Conservation (phyloP, 2,888 invertebrate species). For the Nemotelus nigrinus region DNA sequence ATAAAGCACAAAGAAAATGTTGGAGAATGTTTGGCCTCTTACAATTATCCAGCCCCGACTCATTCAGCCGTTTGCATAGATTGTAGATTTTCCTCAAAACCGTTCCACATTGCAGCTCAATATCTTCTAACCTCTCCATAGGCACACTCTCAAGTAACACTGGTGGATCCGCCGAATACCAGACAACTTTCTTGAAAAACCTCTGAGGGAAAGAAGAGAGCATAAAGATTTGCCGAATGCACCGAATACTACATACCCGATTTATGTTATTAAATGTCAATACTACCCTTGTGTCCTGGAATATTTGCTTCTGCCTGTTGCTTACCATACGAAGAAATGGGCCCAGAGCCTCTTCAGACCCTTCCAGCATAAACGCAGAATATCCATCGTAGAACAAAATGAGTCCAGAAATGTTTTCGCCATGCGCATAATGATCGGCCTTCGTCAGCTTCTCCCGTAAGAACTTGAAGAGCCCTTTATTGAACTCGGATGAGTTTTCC, state of each 20-base stretch:
- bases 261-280: slow-evolving; percentile 49
- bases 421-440: slow-evolving; percentile 19
- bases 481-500: slow-evolving; percentile 28
- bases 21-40: not conserved
- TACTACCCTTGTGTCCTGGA: slow-evolving; percentile 45
- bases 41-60: not conserved
- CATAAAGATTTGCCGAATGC: not conserved
- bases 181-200: slow-evolving; percentile 39
- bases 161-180: slow-evolving; percentile 40
- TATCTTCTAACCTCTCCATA: slow-evolving; percentile 19
- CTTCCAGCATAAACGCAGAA: slow-evolving; percentile 51
- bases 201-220: slow-evolving; percentile 9
- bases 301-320: slow-evolving; percentile 30
- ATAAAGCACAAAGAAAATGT: not conserved
- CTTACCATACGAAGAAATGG: slow-evolving; percentile 45
- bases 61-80: slow-evolving; percentile 10
- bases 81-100: slow-evolving; percentile 32
- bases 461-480: slow-evolving; percentile 34
- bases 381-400: slow-evolving; percentile 48
- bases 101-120: not conserved
- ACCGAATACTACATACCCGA: slow-evolving; percentile 38
- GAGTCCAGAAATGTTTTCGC: slow-evolving; percentile 40
- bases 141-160: slow-evolving; percentile 26
- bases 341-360: slow-evolving; percentile 49
- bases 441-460: not conserved